These are phyloP conservation scores for Spinibarbus caldwelli DNA, from an alignment of 2,797 vertebrate species.

Conservation along the genomic window DNA sequence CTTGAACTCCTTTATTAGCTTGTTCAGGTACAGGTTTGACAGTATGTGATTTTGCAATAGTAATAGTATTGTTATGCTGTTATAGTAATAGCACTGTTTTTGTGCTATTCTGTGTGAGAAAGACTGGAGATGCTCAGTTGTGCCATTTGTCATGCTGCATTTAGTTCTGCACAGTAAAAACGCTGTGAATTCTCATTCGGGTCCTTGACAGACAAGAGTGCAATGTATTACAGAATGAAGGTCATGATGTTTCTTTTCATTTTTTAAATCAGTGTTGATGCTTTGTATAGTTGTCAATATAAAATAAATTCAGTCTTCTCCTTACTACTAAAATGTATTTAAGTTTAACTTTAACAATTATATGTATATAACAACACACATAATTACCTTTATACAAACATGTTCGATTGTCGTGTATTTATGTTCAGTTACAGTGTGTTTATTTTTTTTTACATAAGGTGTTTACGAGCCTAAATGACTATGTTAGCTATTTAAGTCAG, in stretches of 20 bases:
- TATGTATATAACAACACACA: too few relatives aligned
- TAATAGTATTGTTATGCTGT: neutral
- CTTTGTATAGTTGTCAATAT: neutral
- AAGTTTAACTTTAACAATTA: neutral
- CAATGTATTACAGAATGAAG: neutral
- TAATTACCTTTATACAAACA: too few relatives aligned
- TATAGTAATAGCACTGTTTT: neutral
- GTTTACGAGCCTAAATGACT: neutral
- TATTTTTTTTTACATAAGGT: too few relatives aligned
- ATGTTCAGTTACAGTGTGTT: too few relatives aligned
- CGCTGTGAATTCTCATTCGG: neutral
- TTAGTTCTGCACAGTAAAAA: neutral
- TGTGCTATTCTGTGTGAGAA: neutral
- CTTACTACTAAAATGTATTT: neutral
- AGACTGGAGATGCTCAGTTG: neutral
- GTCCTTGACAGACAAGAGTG: neutral
- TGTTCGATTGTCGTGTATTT: too few relatives aligned
- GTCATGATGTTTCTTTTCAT: neutral
- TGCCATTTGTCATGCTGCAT: neutral
- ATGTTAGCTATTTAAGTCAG: neutral
- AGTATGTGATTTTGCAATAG: neutral
- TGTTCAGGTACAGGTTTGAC: neutral
- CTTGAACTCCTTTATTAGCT: neutral
- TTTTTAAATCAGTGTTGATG: neutral
- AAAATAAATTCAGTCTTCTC: neutral